phyloP scores from a whole-genome alignment of 2,113 vertebrate genomes.

The Pelodiscus sinensis region DNA sequence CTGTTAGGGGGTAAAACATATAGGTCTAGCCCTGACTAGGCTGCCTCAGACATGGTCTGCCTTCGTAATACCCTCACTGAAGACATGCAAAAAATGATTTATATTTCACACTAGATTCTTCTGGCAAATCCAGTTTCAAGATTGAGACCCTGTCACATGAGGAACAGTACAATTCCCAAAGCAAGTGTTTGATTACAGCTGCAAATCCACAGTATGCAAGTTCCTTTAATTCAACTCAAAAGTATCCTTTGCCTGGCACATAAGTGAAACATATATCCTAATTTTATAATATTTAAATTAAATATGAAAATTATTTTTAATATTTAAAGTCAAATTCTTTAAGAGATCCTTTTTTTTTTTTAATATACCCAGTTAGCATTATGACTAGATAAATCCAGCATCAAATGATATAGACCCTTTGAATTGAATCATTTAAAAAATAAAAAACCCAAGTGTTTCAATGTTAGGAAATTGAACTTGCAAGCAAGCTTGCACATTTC shows the following conservation, averaged over 20 bases:
- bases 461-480: neutral
- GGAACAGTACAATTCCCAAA: neutral
- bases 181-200: neutral
- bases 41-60: neutral
- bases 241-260: neutral
- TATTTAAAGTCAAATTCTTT: neutral
- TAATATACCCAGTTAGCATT: neutral
- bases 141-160: neutral
- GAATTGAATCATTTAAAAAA: neutral
- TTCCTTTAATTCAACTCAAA: neutral
- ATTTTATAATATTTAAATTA: neutral
- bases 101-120: neutral
- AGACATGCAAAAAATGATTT: neutral
- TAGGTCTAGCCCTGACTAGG: neutral
- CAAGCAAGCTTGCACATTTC: fast-evolving
- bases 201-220: too few species aligned
- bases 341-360: neutral
- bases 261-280: neutral
- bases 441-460: neutral
- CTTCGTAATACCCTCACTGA: neutral
- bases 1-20: neutral
- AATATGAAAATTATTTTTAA: too few species aligned
- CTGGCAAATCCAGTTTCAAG: neutral
- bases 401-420: neutral
- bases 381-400: neutral